phyloP scores from a whole-genome alignment of 2,113 vertebrate species.

The Xyrauchen texanus region DNA sequence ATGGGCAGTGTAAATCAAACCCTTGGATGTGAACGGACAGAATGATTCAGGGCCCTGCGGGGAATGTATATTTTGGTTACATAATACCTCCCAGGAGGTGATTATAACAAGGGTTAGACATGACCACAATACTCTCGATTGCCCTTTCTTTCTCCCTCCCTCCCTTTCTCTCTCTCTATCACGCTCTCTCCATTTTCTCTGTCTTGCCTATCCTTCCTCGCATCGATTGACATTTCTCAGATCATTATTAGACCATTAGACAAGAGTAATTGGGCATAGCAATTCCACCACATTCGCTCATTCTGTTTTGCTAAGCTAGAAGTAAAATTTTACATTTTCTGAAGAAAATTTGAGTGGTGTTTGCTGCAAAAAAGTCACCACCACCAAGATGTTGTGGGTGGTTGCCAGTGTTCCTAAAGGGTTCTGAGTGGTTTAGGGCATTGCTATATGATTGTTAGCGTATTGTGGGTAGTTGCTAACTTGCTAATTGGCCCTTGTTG shows the following conservation, averaged over 20 bases:
- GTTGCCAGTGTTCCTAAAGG: too few relatives aligned
- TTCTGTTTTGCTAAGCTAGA: not conserved
- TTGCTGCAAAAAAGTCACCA: not conserved
- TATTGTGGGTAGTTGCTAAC: too few relatives aligned
- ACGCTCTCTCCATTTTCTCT: slow-evolving; percentile 27
- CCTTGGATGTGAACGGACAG: slow-evolving; percentile 43
- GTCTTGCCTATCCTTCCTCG: slow-evolving; percentile 15
- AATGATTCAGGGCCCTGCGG: slow-evolving; percentile 47
- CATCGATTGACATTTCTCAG: slow-evolving; percentile 5
- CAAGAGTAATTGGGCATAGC: not conserved
- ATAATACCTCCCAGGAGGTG: slow-evolving; percentile 44
- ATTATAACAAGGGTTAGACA: slow-evolving; percentile 43
- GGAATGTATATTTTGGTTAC: slow-evolving; percentile 48
- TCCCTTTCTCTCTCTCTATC: slow-evolving; percentile 23
- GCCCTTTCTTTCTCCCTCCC: slow-evolving; percentile 25
- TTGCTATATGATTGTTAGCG: too few relatives aligned
- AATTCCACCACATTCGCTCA: not conserved
- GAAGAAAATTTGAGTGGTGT: not conserved
- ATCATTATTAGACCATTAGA: slow-evolving; percentile 4
- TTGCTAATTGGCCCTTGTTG: too few relatives aligned
- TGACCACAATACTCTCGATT: slow-evolving; percentile 16
- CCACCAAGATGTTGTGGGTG: too few relatives aligned
- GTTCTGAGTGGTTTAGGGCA: too few relatives aligned
- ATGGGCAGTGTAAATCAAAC: slow-evolving; percentile 37
- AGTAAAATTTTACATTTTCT: not conserved